A percentile compares a stretch with the other conserved stretches of the same genome.
Conservation (phyloP, 2,113 vertebrate genomes). For the Oryzias curvinotus region DNA sequence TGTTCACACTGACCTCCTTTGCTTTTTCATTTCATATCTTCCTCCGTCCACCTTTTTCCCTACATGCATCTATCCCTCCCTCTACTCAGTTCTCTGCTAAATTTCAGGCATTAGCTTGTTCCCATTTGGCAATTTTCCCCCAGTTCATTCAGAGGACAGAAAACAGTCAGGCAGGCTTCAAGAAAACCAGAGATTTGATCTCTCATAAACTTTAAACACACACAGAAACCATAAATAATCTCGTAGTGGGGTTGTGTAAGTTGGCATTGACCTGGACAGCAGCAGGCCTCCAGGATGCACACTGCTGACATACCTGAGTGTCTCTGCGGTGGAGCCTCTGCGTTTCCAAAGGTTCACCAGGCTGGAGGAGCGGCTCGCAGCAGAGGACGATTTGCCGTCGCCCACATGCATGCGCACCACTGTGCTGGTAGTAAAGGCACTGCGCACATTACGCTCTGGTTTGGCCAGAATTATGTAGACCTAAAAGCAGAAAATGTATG, state of each 20-base stretch:
- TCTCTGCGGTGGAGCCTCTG: constrained; percentile 93
- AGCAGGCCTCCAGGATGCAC: constrained; percentile 23
- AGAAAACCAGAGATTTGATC: constrained; percentile 57
- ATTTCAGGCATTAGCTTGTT: constrained; percentile 24
- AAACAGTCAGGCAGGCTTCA: constrained; percentile 44
- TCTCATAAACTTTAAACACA: constrained; percentile 32
- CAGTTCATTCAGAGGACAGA: constrained; percentile 61
- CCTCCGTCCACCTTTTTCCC: constrained; percentile 11
- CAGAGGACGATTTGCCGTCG: constrained; percentile 93
- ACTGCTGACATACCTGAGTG: constrained; percentile 83
- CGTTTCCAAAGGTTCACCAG: constrained; percentile 96
- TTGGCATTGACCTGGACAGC: constrained; percentile 45
- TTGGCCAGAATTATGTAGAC: constrained; percentile 98
- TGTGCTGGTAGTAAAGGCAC: constrained; percentile 95
- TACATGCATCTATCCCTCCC: constrained; percentile 8
- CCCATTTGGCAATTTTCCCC: constrained; percentile 58
- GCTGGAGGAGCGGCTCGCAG: constrained; percentile 93
- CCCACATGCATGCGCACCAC: constrained; percentile 99
- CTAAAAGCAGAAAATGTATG: constrained; percentile 34
- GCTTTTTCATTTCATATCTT: constrained; percentile 13
- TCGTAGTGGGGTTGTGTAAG: constrained; percentile 43
- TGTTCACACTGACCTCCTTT: constrained; percentile 10
- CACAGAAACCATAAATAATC: constrained; percentile 38
- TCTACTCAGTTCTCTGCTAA: constrained; percentile 12
- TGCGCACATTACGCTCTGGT: constrained; percentile 96